Percentiles rank a stretch among this genome's conserved stretches.
Evolutionary conservation across 2,113 vertebrate species (phyloP).

Genomic region (Odontesthes bonariensis): DNA sequence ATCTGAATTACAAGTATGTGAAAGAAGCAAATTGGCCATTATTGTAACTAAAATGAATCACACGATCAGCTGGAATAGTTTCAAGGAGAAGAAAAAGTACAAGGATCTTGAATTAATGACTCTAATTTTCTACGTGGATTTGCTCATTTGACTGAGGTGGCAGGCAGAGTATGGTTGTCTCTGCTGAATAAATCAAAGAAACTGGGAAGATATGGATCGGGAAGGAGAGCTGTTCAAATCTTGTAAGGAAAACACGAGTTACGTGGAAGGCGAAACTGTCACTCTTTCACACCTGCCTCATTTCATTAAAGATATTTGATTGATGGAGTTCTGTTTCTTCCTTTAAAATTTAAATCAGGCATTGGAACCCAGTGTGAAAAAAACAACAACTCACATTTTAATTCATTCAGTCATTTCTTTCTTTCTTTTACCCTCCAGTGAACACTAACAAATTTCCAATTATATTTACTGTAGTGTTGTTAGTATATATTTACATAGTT

Average conservation of each 20-base stretch:
- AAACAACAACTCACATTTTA: not conserved
- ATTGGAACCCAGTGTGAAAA: too few relatives aligned
- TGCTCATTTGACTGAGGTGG: constrained; percentile 22
- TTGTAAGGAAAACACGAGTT: not conserved
- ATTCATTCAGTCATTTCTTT: not conserved
- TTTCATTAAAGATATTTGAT: constrained; percentile 6
- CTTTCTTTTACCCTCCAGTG: too few relatives aligned
- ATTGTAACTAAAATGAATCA: not conserved
- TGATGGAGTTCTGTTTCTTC: constrained; percentile 6
- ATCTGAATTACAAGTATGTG: constrained; percentile 5
- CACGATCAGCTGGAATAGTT: constrained; percentile 14
- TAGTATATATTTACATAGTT: too few relatives aligned
- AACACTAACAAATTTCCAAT: too few relatives aligned
- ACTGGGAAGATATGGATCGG: constrained; percentile 5
- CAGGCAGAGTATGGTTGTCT: constrained; percentile 1
- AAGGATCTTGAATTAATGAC: constrained; percentile 36
- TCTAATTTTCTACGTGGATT: constrained; percentile 43
- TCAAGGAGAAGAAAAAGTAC: not conserved
- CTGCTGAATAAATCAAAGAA: constrained; percentile 27
- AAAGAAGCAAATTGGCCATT: constrained; percentile 1
- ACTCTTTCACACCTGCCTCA: constrained; percentile 12
- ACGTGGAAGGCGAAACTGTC: not conserved
- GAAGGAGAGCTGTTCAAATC: not conserved
- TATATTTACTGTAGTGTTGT: too few relatives aligned
- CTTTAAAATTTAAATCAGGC: not conserved